These are phyloP conservation scores for Cyclargus thomasi DNA, from an alignment of 1,140 invertebrate genomes.

Conservation along the genomic window DNA sequence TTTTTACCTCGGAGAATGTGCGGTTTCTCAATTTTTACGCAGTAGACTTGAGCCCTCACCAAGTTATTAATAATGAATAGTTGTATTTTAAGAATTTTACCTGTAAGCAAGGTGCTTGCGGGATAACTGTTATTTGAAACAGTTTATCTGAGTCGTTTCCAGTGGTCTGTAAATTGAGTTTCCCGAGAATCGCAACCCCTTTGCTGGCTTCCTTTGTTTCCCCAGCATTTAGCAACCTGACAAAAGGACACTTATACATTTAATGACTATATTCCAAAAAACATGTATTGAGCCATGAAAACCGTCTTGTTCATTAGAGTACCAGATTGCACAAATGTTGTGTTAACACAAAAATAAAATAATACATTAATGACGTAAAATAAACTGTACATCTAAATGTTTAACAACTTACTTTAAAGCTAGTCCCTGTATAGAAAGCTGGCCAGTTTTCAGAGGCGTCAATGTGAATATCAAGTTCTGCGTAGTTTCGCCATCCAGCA, in stretches of 20 bases:
- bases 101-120: conserved; percentile 83
- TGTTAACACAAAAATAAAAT: no score
- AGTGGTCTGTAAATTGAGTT: conserved; percentile 77
- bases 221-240: conserved; percentile 51
- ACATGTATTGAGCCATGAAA: no score
- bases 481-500: conserved; percentile 57
- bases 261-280: not conserved
- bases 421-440: conserved; percentile 53
- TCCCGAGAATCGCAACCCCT: conserved; percentile 76
- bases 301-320: not conserved
- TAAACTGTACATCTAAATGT: not conserved
- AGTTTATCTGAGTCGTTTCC: conserved; percentile 75
- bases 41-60: no score
- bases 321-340: no score
- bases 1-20: no score
- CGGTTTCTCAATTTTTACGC: no score
- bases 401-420: conserved; percentile 61
- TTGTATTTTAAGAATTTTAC: conserved; percentile 59
- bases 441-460: conserved; percentile 60
- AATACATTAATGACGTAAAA: no score
- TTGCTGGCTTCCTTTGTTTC: conserved; percentile 60
- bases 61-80: not conserved
- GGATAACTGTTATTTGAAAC: conserved; percentile 80
- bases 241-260: no score
- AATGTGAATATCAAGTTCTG: conserved; percentile 55